Base-by-base conservation (phyloP, 1,140 invertebrate genomes). In the Oedothorax gibbosus region DNA sequence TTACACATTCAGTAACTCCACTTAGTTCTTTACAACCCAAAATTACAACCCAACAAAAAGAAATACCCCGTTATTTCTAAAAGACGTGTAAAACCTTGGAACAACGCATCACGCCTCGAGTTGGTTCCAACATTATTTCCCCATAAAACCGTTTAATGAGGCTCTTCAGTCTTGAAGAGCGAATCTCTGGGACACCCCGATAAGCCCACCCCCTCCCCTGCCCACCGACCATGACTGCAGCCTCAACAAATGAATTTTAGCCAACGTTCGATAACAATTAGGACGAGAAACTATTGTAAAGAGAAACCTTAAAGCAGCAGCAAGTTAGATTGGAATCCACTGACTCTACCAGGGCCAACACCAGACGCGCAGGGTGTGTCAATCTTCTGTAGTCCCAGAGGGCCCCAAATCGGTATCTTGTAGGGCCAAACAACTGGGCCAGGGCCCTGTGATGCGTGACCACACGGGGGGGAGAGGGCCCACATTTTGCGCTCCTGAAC, bases 211-310 rank as follows among this genome's bases (percentile, higher is more conserved):
- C 49, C 69, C 57, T 68, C 78, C 69, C 49, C 53, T 65, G 80
- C 69, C 35, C 69, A 84, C 62, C 62, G 20, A 75, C 71, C 81
- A 72, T 76, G 81, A 84, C 81, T 84, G 56, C 81, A n/a, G 69
- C 80, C 69, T 84, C 71, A 84, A 84, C 81, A 84, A 84, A 84
- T 84, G 81, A 84, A 84, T 84, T 84, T 84, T 72, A 82, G 80
- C 65, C 80, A 73, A 73, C 80, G 69, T 68, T 84, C 81, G 72
- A 75, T 84, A 18, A 69, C 81, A 84, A 84, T 84, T 84, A 84
- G 71, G 62, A 35, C 35, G 35, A 56, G 71, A 51, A 84, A 84
- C 60, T 84, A 75, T 84, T 84, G 81, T 76, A 75, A 84, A 84
- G 75, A 84, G 81, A 84, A 76, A 75, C 60, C 72, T 60, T 73